Evolutionary conservation across 2,888 invertebrate genomes (phyloP).

Genomic region (Ceriagrion tenellum): DNA sequence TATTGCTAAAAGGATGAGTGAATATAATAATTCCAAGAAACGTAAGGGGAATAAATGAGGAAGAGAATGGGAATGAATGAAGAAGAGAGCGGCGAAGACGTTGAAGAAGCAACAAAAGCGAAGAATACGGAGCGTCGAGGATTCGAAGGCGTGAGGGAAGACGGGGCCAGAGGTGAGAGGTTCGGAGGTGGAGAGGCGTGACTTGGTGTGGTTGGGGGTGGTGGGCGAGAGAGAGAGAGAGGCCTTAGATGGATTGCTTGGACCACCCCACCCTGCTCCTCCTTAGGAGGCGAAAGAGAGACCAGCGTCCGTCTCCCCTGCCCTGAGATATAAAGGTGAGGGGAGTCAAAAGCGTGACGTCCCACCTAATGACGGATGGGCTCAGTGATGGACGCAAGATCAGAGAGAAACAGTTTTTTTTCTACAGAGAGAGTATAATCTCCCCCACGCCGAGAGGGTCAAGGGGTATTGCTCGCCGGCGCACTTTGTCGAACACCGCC

Average conservation of each 20-base stretch:
- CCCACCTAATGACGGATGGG: not conserved
- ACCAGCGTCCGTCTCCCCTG: not conserved
- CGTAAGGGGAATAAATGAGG: not conserved
- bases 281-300: not conserved
- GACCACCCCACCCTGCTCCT: not conserved
- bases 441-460: not conserved
- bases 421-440: not conserved
- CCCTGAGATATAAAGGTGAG: not conserved
- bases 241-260: not conserved
- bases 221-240: not conserved
- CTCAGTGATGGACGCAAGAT: not conserved
- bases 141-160: not conserved
- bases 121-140: not conserved
- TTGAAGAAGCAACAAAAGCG: no score
- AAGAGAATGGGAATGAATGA: not conserved
- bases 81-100: not conserved
- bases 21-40: not conserved
- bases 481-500: not conserved
- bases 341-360: not conserved
- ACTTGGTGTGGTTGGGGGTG: no score
- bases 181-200: not conserved
- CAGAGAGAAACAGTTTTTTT: not conserved
- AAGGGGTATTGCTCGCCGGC: no score
- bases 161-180: conserved; percentile 15
- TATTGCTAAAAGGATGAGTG: no score